Evolutionary conservation across 2,888 invertebrate genomes (phyloP).

Genomic region (Cephus nigrinus): DNA sequence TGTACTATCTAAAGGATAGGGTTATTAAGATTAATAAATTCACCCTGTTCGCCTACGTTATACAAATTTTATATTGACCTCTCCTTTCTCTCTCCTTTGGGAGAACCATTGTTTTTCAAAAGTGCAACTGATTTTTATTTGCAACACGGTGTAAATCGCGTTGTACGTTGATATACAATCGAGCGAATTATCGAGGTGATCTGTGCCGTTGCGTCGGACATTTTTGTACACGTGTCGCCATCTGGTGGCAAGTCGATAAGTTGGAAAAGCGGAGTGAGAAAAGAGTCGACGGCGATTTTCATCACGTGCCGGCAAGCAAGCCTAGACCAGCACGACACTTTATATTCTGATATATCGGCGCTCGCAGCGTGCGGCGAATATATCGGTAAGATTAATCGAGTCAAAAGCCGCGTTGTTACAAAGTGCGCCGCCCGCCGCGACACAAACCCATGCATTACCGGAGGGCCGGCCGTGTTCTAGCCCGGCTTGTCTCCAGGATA

Average conservation of each 20-base stretch:
- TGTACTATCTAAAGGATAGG: background rate
- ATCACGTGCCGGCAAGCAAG: constrained; percentile 1
- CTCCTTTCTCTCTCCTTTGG: no score
- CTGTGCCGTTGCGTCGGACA: background rate
- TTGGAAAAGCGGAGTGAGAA: background rate
- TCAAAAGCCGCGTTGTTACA: constrained; percentile 65
- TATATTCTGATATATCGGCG: constrained; percentile 57
- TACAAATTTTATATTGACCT: background rate
- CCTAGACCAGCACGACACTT: constrained; percentile 53
- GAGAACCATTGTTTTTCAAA: no score
- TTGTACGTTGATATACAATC: background rate
- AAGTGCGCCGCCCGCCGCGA: constrained; percentile 65
- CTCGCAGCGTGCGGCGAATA: constrained; percentile 48
- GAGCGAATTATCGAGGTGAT: background rate
- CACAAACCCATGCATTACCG: constrained; percentile 60
- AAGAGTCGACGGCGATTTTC: constrained; percentile 1
- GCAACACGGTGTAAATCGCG: background rate
- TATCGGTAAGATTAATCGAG: constrained; percentile 66
- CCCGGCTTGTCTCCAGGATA: constrained; percentile 49
- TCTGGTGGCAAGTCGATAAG: background rate
- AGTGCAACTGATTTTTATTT: background rate
- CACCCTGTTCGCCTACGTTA: background rate
- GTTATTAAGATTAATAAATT: background rate
- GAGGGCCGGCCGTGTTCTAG: constrained; percentile 43
- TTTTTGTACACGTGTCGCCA: background rate